Conservation (phyloP, 2,113 vertebrate species). For the Gopherus evgoodei region DNA sequence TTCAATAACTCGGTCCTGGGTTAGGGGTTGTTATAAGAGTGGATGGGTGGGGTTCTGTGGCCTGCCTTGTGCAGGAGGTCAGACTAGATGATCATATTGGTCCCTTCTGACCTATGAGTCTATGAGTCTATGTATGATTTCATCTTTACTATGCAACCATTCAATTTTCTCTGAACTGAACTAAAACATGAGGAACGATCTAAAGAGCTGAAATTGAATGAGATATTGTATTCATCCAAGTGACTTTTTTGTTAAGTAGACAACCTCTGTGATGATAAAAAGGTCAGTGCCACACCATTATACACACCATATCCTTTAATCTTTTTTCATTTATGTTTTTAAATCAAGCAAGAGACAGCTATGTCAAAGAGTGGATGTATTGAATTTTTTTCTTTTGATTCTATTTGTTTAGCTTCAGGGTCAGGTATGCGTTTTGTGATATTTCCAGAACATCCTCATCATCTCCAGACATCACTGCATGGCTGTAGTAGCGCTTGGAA, state of each 20-base stretch:
- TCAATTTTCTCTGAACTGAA: background rate
- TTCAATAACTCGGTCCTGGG: too few species aligned
- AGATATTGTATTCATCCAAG: background rate
- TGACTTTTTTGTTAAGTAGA: conserved; percentile 47
- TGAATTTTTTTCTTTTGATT: conserved; percentile 24
- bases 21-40: too few species aligned
- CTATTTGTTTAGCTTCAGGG: conserved; percentile 38
- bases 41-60: too few species aligned
- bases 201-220: conserved; percentile 40
- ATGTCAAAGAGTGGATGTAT: conserved; percentile 11
- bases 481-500: conserved; percentile 24
- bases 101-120: too few species aligned
- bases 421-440: conserved; percentile 34
- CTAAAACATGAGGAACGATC: conserved; percentile 15
- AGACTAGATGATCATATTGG: too few species aligned
- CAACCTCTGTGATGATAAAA: conserved; percentile 39
- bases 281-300: background rate
- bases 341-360: conserved; percentile 31
- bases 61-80: too few species aligned
- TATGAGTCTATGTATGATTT: background rate
- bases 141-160: background rate
- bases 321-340: conserved; percentile 25
- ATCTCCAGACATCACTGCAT: background rate
- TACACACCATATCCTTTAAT: conserved; percentile 15
- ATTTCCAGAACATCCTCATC: conserved; percentile 17